Conservation (phyloP, 2,888 invertebrate species). For the Lampropteryx suffumata region DNA sequence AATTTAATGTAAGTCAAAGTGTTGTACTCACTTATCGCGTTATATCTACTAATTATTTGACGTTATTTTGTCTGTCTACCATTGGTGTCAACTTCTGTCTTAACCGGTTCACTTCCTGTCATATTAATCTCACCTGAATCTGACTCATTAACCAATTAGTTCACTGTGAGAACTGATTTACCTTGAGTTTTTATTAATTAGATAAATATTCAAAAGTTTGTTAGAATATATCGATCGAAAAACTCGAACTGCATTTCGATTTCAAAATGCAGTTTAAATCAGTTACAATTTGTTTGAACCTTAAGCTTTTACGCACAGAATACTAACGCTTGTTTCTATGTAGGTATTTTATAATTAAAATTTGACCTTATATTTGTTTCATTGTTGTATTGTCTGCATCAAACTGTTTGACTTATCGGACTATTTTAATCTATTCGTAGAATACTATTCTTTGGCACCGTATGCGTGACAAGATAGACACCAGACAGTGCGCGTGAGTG, state of each 20-base stretch:
- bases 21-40: neutral
- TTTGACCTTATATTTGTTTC: too few relatives aligned
- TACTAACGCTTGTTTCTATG: too few relatives aligned
- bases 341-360: too few relatives aligned
- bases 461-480: constrained; percentile 68
- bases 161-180: neutral
- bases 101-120: constrained; percentile 8
- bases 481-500: constrained; percentile 76
- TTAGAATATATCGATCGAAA: too few relatives aligned
- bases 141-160: too few relatives aligned
- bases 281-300: too few relatives aligned
- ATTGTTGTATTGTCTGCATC: neutral
- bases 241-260: too few relatives aligned
- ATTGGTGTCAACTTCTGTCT: constrained; percentile 5
- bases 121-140: neutral
- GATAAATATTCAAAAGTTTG: too few relatives aligned
- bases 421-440: constrained; percentile 30
- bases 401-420: constrained; percentile 16
- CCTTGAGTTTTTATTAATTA: neutral
- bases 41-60: constrained; percentile 1
- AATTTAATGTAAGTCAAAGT: too few relatives aligned
- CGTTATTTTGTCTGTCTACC: neutral
- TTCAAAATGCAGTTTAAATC: too few relatives aligned
- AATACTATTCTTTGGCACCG: constrained; percentile 69
- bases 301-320: too few relatives aligned